Conservation (phyloP, 2,888 invertebrate genomes). For the Xanthorhoe designata region DNA sequence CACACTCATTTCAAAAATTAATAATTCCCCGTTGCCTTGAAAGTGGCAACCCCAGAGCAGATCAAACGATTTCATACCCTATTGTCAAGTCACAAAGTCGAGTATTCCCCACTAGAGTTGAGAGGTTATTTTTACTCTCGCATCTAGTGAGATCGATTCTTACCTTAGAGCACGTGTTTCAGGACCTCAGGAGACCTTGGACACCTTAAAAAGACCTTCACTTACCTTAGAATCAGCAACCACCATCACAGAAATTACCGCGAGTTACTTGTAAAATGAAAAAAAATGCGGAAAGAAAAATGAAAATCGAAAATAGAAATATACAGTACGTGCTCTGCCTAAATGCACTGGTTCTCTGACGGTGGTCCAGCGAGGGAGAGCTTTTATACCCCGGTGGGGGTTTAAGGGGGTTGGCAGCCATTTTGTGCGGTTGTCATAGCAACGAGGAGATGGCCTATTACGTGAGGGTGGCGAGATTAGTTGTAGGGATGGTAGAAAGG, state of each 20-base stretch:
- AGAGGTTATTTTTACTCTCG: constrained; percentile 55
- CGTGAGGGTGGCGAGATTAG: constrained; percentile 83
- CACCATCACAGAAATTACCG: constrained; percentile 55
- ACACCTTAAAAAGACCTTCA: constrained; percentile 36
- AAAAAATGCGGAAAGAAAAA: constrained; percentile 43
- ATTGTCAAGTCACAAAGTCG: constrained; percentile 26
- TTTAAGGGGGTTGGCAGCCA: constrained; percentile 71
- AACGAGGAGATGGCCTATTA: constrained; percentile 85
- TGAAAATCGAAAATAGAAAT: constrained; percentile 57
- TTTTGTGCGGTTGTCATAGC: constrained; percentile 77
- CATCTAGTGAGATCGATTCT: constrained; percentile 59
- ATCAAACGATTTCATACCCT: constrained; percentile 34
- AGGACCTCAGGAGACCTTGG: constrained; percentile 1
- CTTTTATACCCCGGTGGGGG: constrained; percentile 71
- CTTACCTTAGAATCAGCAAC: constrained; percentile 67
- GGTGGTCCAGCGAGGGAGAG: constrained; percentile 58
- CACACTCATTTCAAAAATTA: constrained; percentile 41
- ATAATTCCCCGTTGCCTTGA: constrained; percentile 37
- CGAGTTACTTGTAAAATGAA: constrained; percentile 23
- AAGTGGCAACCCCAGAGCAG: constrained; percentile 36
- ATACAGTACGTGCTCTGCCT: constrained; percentile 58
- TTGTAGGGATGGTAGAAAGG: constrained; percentile 68
- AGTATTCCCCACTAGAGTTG: constrained; percentile 33
- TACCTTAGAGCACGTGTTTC: constrained; percentile 49
- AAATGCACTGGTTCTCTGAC: constrained; percentile 78